These are phyloP conservation scores for Entelurus aequoreus DNA, from an alignment of 2,113 vertebrate genomes.

Conservation along the genomic window DNA sequence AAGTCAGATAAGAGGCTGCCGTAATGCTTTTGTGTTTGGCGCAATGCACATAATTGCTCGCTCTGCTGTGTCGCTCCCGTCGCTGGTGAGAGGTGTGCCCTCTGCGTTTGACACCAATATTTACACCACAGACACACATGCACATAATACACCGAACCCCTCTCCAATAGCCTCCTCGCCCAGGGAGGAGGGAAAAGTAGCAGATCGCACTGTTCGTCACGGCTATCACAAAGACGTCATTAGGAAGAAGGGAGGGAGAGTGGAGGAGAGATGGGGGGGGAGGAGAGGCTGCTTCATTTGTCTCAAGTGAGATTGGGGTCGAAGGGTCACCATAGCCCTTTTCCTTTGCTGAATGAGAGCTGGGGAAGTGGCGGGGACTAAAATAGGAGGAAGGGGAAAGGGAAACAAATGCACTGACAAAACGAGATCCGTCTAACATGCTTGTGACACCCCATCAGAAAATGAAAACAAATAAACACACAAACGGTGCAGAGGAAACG, in stretches of 20 bases:
- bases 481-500: conserved; percentile 36
- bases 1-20: conserved; percentile 45
- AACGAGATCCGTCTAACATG: conserved; percentile 52
- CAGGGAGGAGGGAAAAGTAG: conserved; percentile 48
- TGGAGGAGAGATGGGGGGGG: conserved; percentile 1
- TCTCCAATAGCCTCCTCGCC: neutral
- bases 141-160: neutral
- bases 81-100: conserved; percentile 41
- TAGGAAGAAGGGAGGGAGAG: conserved; percentile 27
- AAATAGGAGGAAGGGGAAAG: conserved; percentile 13
- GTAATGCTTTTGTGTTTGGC: conserved; percentile 56
- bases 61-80: conserved; percentile 30
- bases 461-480: conserved; percentile 64
- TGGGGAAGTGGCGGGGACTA: conserved; percentile 25
- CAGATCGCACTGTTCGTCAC: conserved; percentile 46
- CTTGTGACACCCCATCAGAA: conserved; percentile 49
- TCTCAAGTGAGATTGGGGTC: conserved; percentile 73
- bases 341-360: conserved; percentile 46
- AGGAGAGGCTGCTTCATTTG: conserved; percentile 59
- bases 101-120: conserved; percentile 63
- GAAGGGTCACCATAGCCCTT: conserved; percentile 55
- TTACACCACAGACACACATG: conserved; percentile 36
- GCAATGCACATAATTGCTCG: conserved; percentile 49
- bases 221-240: conserved; percentile 50
- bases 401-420: conserved; percentile 41